A percentile compares a stretch with the other conserved stretches of the same genome.
phyloP scores from a whole-genome alignment of 1,140 invertebrate species.

The Drosophila persimilis region DNA sequence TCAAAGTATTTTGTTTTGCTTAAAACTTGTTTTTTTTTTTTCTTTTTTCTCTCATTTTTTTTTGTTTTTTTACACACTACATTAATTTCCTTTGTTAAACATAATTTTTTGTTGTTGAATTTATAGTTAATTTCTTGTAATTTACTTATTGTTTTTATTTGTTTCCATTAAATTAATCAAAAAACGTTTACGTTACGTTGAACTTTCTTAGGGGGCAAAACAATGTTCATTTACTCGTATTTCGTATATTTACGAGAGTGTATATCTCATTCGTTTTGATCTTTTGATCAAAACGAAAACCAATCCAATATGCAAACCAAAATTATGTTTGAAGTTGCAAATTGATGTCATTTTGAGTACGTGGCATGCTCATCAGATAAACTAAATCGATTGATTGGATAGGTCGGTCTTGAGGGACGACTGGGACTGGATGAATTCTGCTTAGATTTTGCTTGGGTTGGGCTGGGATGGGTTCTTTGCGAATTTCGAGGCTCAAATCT shows the following conservation, averaged over 20 bases:
- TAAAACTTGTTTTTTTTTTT: slow-evolving; percentile 53
- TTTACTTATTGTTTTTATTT: slow-evolving; percentile 52
- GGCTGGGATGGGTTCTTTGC: slow-evolving; percentile 13
- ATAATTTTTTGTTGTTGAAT: slow-evolving; percentile 60
- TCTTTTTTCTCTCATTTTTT: slow-evolving; percentile 58
- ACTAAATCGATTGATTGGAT: slow-evolving; percentile 36
- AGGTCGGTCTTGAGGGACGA: slow-evolving; percentile 27
- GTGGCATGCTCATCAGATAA: slow-evolving; percentile 63
- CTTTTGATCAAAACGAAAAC: slow-evolving; percentile 14
- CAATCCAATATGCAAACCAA: slow-evolving; percentile 55
- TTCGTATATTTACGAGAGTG: neutral
- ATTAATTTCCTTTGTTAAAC: slow-evolving; percentile 69
- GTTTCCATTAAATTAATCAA: slow-evolving; percentile 49
- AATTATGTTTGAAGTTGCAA: slow-evolving; percentile 43
- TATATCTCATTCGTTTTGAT: slow-evolving; percentile 16
- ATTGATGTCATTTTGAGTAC: slow-evolving; percentile 73
- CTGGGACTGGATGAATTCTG: slow-evolving; percentile 1
- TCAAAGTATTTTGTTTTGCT: slow-evolving; percentile 70
- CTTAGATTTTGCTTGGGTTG: slow-evolving; percentile 3
- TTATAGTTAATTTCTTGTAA: slow-evolving; percentile 56
- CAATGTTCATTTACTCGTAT: slow-evolving; percentile 14
- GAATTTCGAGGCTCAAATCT: slow-evolving; percentile 25
- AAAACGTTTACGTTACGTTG: slow-evolving; percentile 55
- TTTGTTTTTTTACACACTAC: slow-evolving; percentile 67
- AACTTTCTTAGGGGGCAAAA: slow-evolving; percentile 25